Conservation (phyloP, 2,888 invertebrate genomes). For the Eupithecia abbreviata region DNA sequence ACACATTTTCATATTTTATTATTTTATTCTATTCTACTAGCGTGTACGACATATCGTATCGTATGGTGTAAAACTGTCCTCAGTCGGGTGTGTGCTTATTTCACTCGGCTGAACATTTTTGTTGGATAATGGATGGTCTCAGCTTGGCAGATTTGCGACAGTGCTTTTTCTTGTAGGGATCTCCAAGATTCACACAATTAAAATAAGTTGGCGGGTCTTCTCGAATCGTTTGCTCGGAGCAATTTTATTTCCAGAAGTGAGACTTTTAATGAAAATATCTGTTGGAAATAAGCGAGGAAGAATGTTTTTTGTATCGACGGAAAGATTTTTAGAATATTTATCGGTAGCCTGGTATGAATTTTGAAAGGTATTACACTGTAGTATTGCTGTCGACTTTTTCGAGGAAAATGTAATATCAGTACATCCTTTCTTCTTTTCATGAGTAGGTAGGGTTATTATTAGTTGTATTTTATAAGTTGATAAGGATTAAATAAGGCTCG, state of each 20-base stretch:
- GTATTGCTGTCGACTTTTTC: neutral
- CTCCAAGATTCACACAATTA: slow-evolving; percentile 11
- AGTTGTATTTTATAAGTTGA: neutral
- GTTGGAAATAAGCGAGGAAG: neutral
- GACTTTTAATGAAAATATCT: slow-evolving; percentile 4
- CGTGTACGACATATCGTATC: too few species aligned
- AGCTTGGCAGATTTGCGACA: slow-evolving; percentile 27
- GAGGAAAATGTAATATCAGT: neutral
- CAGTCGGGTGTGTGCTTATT: slow-evolving; percentile 31
- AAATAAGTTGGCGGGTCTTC: slow-evolving; percentile 5
- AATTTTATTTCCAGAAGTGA: neutral
- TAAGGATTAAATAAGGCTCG: neutral
- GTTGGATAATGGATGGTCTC: slow-evolving; percentile 32
- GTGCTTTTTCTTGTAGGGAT: slow-evolving; percentile 23
- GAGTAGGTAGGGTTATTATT: neutral
- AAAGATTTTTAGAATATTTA: neutral
- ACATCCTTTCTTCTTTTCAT: neutral
- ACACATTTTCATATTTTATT: too few species aligned
- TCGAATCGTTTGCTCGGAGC: neutral
- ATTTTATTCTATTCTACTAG: too few species aligned
- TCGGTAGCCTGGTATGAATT: neutral
- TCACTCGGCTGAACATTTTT: slow-evolving; percentile 35
- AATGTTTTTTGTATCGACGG: neutral
- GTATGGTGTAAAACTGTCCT: neutral
- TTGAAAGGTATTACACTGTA: neutral